Conservation (phyloP, 2,888 invertebrate species). For the Scaptomyza reducta region DNA sequence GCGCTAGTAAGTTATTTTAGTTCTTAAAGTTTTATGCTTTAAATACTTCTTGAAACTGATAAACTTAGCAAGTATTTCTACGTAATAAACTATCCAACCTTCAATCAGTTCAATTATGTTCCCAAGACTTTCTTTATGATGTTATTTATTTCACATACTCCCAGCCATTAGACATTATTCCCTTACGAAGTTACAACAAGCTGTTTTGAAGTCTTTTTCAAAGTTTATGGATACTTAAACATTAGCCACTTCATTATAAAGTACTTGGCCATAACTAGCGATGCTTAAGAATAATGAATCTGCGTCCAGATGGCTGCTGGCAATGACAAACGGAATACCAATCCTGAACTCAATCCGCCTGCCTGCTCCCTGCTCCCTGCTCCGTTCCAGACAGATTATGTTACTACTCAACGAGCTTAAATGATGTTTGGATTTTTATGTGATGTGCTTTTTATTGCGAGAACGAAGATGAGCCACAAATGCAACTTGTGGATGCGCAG, state of each 20-base stretch:
- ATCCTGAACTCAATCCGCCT: conserved; percentile 22
- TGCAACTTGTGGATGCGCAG: conserved; percentile 48
- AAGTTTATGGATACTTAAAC: conserved; percentile 21
- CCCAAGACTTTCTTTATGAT: no score
- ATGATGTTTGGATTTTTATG: conserved; percentile 50
- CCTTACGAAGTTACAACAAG: no score
- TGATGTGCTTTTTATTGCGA: conserved; percentile 15
- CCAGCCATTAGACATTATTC: no score
- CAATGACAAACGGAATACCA: conserved; percentile 41
- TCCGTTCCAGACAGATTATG: conserved; percentile 40
- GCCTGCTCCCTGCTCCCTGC: not conserved
- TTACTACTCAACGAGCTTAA: conserved; percentile 37
- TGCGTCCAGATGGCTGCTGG: conserved; percentile 35
- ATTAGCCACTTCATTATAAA: conserved; percentile 71
- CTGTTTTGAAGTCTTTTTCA: no score
- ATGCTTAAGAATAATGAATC: conserved; percentile 40
- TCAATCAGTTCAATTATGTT: no score
- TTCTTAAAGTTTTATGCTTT: no score
- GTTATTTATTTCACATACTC: not conserved
- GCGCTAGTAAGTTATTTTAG: no score
- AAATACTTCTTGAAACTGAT: no score
- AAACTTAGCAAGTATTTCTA: no score
- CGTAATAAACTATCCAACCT: no score
- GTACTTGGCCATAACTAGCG: conserved; percentile 64
- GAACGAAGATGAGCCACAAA: not conserved